Base-by-base conservation (phyloP, 1,140 invertebrate genomes). In the Drosophila kohkoa region DNA sequence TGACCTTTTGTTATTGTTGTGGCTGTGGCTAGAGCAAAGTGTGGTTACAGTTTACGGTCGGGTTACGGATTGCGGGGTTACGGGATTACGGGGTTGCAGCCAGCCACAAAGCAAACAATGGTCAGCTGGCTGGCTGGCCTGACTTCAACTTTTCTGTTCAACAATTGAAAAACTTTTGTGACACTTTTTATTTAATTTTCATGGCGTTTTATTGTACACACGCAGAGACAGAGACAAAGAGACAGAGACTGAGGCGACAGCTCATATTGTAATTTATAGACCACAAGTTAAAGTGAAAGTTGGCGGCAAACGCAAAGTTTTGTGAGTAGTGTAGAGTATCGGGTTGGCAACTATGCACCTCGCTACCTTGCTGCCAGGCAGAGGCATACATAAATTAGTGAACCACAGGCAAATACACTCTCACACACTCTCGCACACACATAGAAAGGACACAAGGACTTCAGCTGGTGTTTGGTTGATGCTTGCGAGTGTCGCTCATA, bases 251-350 rank as follows among this genome's bases (percentile, higher is more conserved):
- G 16, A 67, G 62, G 54, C 66, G 80, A 72, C 69, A 71, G 73
- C 75, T 72, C 80, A 77, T 88, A 88, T 88, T 88, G 85, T 88
- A 88, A 88, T 88, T 88, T 88, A 89, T 89, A 88, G 85, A 88
- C 81, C 80, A 72, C 83, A 67, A 70, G 76, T 68, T 65, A 54
- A 58, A 77, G 63, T 46, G 60, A 51, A 63, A 64, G 59, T 46
- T 69, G 51, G 38, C 15, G 38, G 59, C 51, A 16, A 25, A 25
- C 45, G 69, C 57, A 72, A 85, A 85, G 48, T 73, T 85, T 83
- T 52, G 20, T 66, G 49, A 60, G 51, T 60, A 41, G 16, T 49
- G 8, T 30, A 54, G 13, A n/a, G 28, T 13, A 32, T 30, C 32
- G 63, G 25, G 41, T 38, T 49, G 15, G 57, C 32, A 43, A 38